phyloP scores from a whole-genome alignment of 2,888 invertebrate species.

The Drosophila monieri region DNA sequence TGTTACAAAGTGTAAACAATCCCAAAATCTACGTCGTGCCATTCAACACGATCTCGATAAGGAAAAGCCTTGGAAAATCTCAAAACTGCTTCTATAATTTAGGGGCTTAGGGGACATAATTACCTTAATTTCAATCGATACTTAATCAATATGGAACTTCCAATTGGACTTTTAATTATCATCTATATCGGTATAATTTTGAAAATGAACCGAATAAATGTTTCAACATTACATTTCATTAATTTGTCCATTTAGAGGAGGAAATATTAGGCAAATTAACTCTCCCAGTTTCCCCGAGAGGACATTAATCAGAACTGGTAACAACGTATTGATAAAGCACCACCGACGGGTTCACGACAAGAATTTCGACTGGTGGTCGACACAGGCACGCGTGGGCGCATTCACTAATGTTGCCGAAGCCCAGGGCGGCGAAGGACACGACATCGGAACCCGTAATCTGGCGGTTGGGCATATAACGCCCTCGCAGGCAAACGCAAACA shows the following conservation, averaged over 20 bases:
- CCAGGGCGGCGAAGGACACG: slow-evolving; percentile 50
- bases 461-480: slow-evolving; percentile 44
- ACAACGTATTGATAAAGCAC: slow-evolving; percentile 53
- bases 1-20: slow-evolving; percentile 3
- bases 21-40: neutral
- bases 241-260: slow-evolving; percentile 30
- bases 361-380: slow-evolving; percentile 12
- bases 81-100: neutral
- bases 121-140: neutral
- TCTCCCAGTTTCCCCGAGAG: slow-evolving; percentile 18
- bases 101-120: neutral
- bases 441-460: slow-evolving; percentile 58
- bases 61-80: neutral
- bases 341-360: slow-evolving; percentile 18
- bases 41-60: neutral
- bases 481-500: slow-evolving; percentile 47
- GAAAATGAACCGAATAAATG: slow-evolving; percentile 1
- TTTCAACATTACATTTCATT: slow-evolving; percentile 24
- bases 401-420: slow-evolving; percentile 25
- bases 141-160: slow-evolving; percentile 8
- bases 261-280: slow-evolving; percentile 32
- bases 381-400: slow-evolving; percentile 47
- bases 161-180: neutral
- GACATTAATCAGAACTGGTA: slow-evolving; percentile 62
- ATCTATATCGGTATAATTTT: neutral